Evolutionary conservation across 2,888 invertebrate genomes (phyloP), one percentile per base, ranked within the genome.

Genomic region (Dichetophora obliterata): DNA sequence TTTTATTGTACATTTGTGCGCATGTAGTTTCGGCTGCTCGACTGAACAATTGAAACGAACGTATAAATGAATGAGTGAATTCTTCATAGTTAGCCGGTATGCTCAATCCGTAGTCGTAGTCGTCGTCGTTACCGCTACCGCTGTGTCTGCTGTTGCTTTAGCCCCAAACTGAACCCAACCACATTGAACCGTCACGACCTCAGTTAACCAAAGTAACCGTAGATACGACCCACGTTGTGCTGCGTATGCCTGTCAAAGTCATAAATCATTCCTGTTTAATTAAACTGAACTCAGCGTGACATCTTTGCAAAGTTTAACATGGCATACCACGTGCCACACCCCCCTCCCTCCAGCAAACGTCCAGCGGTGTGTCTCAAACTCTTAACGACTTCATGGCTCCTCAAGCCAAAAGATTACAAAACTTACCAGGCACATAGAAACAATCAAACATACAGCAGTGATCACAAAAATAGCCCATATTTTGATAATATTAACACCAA

Each of bases 251-350:
- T 57, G 71, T 71, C 34, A 57, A 57, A 75, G 77, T 66, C 80
- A 80, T 82, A 81, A 82, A 82, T 82, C 80, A 82, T 82, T 80
- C 75, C 78, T 75, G 78, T 82, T 82, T 82, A 82, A 82, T 82
- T 82, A 82, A 82, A 82, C 79, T 80, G 77, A 81, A 81, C 82
- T 80, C 82, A 78, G 81, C 79, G 80, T 82, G 82, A 82, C 81
- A 80, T 81, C 78, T 79, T 80, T 81, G 79, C 78, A 79, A 79
- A 79, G 75, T 80, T 80, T 72, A 71, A 71, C 43, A 48, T 24
- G 9, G 19, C 31, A 31, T 19, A 22, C 54, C 54, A 54, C 54
- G 54, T 54, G 54, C 19, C 54, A 54, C 43, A 43, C 43, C 43
- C 43, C 11, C 43, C 1, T 19, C 54, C 43, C 43, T 14, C 11